phyloP scores from a whole-genome alignment of 1,140 invertebrate species.

The Aphidius ervi region DNA sequence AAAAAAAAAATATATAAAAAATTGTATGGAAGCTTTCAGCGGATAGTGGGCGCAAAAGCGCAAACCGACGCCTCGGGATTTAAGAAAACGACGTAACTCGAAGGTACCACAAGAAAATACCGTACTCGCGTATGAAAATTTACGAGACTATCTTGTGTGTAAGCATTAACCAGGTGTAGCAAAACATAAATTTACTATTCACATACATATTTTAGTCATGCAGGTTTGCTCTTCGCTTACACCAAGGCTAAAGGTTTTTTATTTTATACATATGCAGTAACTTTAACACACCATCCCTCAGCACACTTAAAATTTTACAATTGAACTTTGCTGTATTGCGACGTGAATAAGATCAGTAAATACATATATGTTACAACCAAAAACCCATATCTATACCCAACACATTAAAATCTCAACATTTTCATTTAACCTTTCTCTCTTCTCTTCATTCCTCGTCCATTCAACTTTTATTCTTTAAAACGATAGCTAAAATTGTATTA shows the following conservation, averaged over 20 bases:
- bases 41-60: no score
- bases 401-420: background rate
- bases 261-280: no score
- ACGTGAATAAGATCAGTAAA: no score
- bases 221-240: conserved; percentile 23
- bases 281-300: no score
- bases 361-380: no score
- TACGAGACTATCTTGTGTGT: conserved; percentile 51
- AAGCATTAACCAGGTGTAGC: conserved; percentile 54
- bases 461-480: conserved; percentile 39
- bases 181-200: conserved; percentile 53
- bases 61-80: no score
- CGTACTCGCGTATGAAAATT: conserved; percentile 46
- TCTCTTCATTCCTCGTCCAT: conserved; percentile 25
- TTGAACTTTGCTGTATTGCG: no score
- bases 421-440: conserved; percentile 22
- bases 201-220: conserved; percentile 49
- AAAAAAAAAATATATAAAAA: no score
- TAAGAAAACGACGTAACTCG: background rate
- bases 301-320: no score
- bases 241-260: conserved; percentile 21
- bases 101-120: conserved; percentile 5
- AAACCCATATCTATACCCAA: conserved; percentile 5
- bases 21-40: no score
- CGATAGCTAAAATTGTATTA: conserved; percentile 36